phyloP scores from a whole-genome alignment of 2,888 invertebrate genomes.

The Stenodema calcarata region DNA sequence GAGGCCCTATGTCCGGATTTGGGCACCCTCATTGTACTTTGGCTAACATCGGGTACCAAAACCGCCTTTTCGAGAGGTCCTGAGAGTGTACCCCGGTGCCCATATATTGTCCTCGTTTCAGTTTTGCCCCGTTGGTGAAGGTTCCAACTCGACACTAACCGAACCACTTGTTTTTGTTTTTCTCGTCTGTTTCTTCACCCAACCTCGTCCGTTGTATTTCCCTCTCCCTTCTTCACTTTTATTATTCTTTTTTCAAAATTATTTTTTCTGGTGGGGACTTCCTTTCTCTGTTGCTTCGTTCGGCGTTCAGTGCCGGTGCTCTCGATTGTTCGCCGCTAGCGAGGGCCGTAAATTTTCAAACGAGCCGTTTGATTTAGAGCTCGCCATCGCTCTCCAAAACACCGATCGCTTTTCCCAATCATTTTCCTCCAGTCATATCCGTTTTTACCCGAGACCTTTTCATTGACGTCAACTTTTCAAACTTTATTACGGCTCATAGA shows the following conservation, averaged over 20 bases:
- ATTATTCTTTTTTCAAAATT: not conserved
- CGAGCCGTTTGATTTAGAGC: conserved; percentile 27
- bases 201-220: not conserved
- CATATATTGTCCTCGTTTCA: conserved; percentile 31
- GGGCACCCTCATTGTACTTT: conserved; percentile 16
- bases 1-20: conserved; percentile 4
- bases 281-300: conserved; percentile 1
- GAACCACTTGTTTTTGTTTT: conserved; percentile 22
- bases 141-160: conserved; percentile 41
- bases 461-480: not conserved
- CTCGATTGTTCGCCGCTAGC: conserved; percentile 26
- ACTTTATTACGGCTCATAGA: not conserved
- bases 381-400: not conserved
- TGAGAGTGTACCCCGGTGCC: not conserved
- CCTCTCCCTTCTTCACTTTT: conserved; percentile 1
- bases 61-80: conserved; percentile 21
- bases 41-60: conserved; percentile 9
- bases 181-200: not conserved
- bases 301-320: not conserved
- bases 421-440: not conserved
- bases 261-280: not conserved
- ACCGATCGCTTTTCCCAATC: not conserved
- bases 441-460: not conserved
- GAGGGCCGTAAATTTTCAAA: conserved; percentile 28
- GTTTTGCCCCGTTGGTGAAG: conserved; percentile 17